These are phyloP conservation scores for Engraulis encrasicolus DNA, from an alignment of 2,113 vertebrate species.

Conservation along the genomic window DNA sequence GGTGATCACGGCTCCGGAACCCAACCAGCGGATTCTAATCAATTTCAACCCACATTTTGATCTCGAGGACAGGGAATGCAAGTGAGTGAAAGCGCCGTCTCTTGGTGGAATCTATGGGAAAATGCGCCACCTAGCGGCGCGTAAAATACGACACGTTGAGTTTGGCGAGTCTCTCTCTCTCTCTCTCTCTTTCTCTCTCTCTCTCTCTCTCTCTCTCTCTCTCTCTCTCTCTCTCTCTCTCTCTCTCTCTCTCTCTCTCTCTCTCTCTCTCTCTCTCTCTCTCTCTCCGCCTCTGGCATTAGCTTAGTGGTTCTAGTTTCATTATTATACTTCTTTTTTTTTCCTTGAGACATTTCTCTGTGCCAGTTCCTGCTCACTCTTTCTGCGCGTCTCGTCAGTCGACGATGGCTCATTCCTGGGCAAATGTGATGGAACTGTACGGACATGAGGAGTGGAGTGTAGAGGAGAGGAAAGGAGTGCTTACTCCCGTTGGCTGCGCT, in stretches of 20 bases:
- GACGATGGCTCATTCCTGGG: background rate
- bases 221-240: no score
- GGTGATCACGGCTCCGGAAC: constrained; percentile 92
- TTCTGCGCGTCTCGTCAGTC: background rate
- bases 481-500: no score
- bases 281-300: background rate
- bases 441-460: no score
- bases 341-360: background rate
- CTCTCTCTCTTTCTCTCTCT: constrained; percentile 14
- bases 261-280: no score
- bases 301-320: constrained; percentile 60
- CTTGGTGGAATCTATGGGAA: constrained; percentile 60
- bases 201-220: no score
- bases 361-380: background rate
- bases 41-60: constrained; percentile 99
- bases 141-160: background rate
- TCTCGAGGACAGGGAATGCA: constrained; percentile 97
- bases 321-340: no score
- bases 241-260: no score
- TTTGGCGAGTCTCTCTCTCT: no score
- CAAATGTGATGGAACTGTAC: background rate
- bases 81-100: constrained; percentile 80
- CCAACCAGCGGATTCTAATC: constrained; percentile 95
- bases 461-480: no score
- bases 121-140: constrained; percentile 74